Conservation (phyloP, 2,797 vertebrate genomes). For the Enteromius argenteus region DNA sequence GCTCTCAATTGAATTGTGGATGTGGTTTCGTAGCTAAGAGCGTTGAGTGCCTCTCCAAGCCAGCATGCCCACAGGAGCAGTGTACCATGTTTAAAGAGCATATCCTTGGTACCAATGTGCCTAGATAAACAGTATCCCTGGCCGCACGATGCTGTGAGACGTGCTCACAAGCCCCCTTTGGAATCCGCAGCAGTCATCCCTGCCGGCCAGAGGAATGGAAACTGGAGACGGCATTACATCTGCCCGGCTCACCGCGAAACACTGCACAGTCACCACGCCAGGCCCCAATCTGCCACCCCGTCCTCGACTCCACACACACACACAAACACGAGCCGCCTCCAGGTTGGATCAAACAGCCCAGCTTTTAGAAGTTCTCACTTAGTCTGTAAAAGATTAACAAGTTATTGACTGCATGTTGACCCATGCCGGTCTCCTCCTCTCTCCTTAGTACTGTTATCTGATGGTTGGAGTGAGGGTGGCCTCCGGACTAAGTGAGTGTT, state of each 20-base stretch:
- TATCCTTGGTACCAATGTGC: constrained; percentile 50
- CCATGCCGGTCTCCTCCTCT: constrained; percentile 55
- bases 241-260: constrained; percentile 25
- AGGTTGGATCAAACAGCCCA: constrained; percentile 57
- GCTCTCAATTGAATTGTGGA: constrained; percentile 72
- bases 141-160: constrained; percentile 42
- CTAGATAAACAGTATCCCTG: constrained; percentile 56
- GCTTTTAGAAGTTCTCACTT: constrained; percentile 61
- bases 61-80: constrained; percentile 49
- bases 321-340: constrained; percentile 51
- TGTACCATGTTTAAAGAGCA: constrained; percentile 56
- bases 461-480: constrained; percentile 60
- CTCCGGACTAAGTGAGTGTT: constrained; percentile 65
- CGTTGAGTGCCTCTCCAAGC: constrained; percentile 50
- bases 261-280: constrained; percentile 35
- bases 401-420: constrained; percentile 66
- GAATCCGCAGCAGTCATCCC: constrained; percentile 51
- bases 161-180: constrained; percentile 40
- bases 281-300: constrained; percentile 37
- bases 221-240: constrained; percentile 41
- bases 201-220: constrained; percentile 44
- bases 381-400: constrained; percentile 67
- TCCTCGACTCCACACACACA: constrained; percentile 30
- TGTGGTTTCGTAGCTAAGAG: constrained; percentile 73
- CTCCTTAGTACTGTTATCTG: constrained; percentile 61